Evolutionary conservation across 2,888 invertebrate genomes (phyloP), one percentile per base, ranked within the genome.

Genomic region (Daptonema setosum): DNA sequence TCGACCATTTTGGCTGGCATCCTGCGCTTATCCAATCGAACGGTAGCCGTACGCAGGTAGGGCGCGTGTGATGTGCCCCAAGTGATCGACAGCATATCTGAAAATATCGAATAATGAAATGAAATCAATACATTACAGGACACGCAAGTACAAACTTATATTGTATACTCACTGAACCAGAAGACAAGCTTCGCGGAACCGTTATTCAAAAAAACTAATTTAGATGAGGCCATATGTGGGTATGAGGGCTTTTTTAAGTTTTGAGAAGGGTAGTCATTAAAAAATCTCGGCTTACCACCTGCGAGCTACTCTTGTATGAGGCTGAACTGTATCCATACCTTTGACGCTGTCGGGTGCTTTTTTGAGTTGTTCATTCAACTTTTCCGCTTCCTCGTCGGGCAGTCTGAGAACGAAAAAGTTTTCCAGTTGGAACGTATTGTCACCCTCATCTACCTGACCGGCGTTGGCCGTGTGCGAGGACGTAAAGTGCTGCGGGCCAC

Each of bases 1-100:
- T 95, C 93, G 0, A 88, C 80, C 30, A 91, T 79, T 79, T 80
- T 24, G 29, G 24, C 50, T 3, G 17, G 45, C 11, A 45, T 17
- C 3, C n/a, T 5, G 3, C 22, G 11, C 3, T 45, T n/a, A 22
- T n/a, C 45, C 14, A 45, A n/a, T 17, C n/a, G 45, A 17, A 45
- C 45, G 45, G 45, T 45, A 5, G 45, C 45, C 14, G 14, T 17
- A n/a, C 45, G 45, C 8, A 35, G 8, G 35, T 8, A 11, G 8
- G 35, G 35, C 35, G 35, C 35, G n/a, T n/a, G n/a, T n/a, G n/a
- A n/a, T n/a, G n/a, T n/a, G n/a, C n/a, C 45, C 3, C 14, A 45
- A n/a, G 3, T 45, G 45, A 45, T 45, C 11, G 11, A 14, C 11
- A 45, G 11, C n/a, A 45, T n/a, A 22, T 45, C 45, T 45, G 45